Evolutionary conservation across 2,113 vertebrate genomes (phyloP).

Genomic region (Pipa parva): DNA sequence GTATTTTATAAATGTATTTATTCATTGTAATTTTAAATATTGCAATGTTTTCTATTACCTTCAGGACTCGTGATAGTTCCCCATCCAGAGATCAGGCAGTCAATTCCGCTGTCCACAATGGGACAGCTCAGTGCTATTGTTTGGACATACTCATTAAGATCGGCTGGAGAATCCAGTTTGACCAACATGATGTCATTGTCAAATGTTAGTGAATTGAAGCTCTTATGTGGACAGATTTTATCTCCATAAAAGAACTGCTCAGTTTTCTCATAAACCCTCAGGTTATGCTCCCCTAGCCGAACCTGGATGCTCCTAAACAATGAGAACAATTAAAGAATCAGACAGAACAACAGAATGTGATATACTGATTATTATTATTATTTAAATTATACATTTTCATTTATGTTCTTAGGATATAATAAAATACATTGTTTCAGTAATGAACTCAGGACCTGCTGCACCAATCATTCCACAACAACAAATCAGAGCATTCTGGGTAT

Average conservation of each 20-base stretch:
- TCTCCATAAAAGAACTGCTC: conserved; percentile 29
- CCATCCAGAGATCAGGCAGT: conserved; percentile 56
- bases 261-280: not conserved
- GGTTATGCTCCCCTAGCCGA: conserved; percentile 28
- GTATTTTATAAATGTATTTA: too few species aligned
- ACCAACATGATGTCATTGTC: conserved; percentile 59
- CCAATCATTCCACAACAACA: too few species aligned
- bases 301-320: conserved; percentile 11
- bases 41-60: too few species aligned
- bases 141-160: conserved; percentile 14
- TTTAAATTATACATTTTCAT: too few species aligned
- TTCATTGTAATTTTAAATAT: too few species aligned
- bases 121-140: conserved; percentile 36
- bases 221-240: conserved; percentile 8
- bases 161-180: conserved; percentile 38
- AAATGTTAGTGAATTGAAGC: conserved; percentile 8
- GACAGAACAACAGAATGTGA: not conserved
- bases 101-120: conserved; percentile 11
- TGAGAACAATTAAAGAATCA: not conserved
- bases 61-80: conserved; percentile 55
- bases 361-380: not conserved
- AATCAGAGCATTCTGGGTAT: too few species aligned
- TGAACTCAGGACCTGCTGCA: too few species aligned
- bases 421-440: too few species aligned
- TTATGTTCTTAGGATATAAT: too few species aligned